Percentiles rank a stretch among this genome's conserved stretches.
phyloP scores from a whole-genome alignment of 2,888 invertebrate species.

The Drosophila niveifrons region DNA sequence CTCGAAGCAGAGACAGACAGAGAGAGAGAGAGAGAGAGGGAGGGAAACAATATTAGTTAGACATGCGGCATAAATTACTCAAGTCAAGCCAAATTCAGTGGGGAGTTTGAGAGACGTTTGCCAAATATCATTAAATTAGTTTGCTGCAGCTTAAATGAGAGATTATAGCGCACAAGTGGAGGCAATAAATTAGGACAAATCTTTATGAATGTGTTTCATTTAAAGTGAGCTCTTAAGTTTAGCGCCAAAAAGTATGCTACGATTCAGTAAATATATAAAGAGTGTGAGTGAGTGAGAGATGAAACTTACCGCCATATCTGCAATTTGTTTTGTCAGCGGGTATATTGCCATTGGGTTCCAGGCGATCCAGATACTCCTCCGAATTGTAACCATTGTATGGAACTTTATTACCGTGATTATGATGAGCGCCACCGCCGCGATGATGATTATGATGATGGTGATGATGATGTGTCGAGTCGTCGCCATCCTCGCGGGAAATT shows the following conservation, averaged over 20 bases:
- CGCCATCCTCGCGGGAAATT: slow-evolving; percentile 95
- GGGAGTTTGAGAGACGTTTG: slow-evolving; percentile 39
- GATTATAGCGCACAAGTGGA: slow-evolving; percentile 67
- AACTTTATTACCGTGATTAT: slow-evolving; percentile 89
- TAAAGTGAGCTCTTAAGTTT: slow-evolving; percentile 12
- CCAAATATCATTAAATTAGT: slow-evolving; percentile 78
- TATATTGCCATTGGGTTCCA: slow-evolving; percentile 97
- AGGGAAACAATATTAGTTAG: slow-evolving; percentile 49
- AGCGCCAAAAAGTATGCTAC: slow-evolving; percentile 16
- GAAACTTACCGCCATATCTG: slow-evolving; percentile 88
- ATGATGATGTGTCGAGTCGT: slow-evolving; percentile 86
- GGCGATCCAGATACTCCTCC: slow-evolving; percentile 96
- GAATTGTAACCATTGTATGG: slow-evolving; percentile 95
- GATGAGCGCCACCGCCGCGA: slow-evolving; percentile 86
- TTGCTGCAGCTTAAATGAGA: slow-evolving; percentile 67
- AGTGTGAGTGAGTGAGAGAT: too few relatives aligned
- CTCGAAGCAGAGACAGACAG: slow-evolving; percentile 16
- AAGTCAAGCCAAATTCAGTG: slow-evolving; percentile 28
- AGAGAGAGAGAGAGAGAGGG: background rate
- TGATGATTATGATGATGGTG: slow-evolving; percentile 88
- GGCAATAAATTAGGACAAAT: slow-evolving; percentile 71
- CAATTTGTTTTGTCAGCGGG: slow-evolving; percentile 93
- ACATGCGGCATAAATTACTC: slow-evolving; percentile 51
- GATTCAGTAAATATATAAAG: background rate
- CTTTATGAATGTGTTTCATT: slow-evolving; percentile 70